These are phyloP conservation scores for Thecocarcelia acutangulata DNA, from an alignment of 2,888 invertebrate genomes.

Conservation along the genomic window DNA sequence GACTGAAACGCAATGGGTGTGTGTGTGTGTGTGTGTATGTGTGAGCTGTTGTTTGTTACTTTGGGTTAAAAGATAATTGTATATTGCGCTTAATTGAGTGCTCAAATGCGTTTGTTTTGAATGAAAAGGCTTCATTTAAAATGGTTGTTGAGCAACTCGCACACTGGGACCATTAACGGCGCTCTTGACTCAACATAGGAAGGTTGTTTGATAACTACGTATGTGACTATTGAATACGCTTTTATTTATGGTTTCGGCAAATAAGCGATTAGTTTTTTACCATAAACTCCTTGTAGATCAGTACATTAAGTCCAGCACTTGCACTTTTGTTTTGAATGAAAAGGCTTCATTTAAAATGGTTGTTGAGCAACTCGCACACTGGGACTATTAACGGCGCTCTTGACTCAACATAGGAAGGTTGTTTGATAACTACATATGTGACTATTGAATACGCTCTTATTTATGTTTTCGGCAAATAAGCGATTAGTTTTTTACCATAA, in stretches of 20 bases:
- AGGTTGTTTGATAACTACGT: too few relatives aligned
- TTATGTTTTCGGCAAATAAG: too few relatives aligned
- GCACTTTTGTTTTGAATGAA: slow-evolving; percentile 65
- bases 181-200: too few relatives aligned
- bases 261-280: too few relatives aligned
- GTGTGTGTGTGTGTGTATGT: not conserved
- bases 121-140: slow-evolving; percentile 62
- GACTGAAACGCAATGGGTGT: slow-evolving; percentile 1
- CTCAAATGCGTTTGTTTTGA: slow-evolving; percentile 67
- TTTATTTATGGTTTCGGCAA: too few relatives aligned
- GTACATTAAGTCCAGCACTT: too few relatives aligned
- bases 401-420: too few relatives aligned
- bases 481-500: too few relatives aligned
- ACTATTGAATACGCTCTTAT: too few relatives aligned
- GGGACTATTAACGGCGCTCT: not conserved
- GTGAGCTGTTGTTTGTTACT: slow-evolving; percentile 44
- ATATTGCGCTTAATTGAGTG: slow-evolving; percentile 68
- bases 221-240: too few relatives aligned
- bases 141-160: slow-evolving; percentile 48
- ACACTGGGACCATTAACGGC: slow-evolving; percentile 27
- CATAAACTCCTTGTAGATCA: too few relatives aligned
- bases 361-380: slow-evolving; percentile 46
- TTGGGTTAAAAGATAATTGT: slow-evolving; percentile 64
- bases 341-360: slow-evolving; percentile 58
- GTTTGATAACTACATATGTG: too few relatives aligned